A percentile compares a stretch with the other conserved stretches of the same genome.
Conservation (phyloP, 2,888 invertebrate genomes). For the Drosophila eohydei region DNA sequence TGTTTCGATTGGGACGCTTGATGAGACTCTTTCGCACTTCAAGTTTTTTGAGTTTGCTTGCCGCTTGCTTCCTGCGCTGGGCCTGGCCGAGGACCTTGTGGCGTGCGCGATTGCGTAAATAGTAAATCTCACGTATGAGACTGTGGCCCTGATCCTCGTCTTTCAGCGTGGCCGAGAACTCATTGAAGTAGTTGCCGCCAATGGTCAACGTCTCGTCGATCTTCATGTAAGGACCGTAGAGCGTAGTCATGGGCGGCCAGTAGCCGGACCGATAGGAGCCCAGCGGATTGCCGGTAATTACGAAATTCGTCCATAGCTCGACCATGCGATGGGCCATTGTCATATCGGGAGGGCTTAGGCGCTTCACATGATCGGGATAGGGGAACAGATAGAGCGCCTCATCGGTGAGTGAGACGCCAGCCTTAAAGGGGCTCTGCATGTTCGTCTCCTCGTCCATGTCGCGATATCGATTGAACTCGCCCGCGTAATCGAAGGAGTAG, state of each 20-base stretch:
- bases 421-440: constrained; percentile 84
- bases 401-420: constrained; percentile 87
- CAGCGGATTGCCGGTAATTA: constrained; percentile 82
- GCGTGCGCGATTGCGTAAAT: constrained; percentile 64
- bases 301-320: constrained; percentile 84
- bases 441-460: constrained; percentile 84
- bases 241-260: constrained; percentile 84
- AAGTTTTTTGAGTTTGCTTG: constrained; percentile 36
- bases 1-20: constrained; percentile 72
- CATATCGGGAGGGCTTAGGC: constrained; percentile 83
- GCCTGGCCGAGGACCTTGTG: constrained; percentile 27
- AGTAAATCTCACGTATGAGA: constrained; percentile 76
- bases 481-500: constrained; percentile 86
- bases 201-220: constrained; percentile 82
- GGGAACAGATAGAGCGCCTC: constrained; percentile 87
- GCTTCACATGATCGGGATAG: constrained; percentile 81
- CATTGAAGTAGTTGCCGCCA: constrained; percentile 82
- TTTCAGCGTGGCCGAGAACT: constrained; percentile 80
- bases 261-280: constrained; percentile 74
- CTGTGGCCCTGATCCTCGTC: constrained; percentile 79
- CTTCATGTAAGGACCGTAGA: constrained; percentile 84
- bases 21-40: constrained; percentile 64
- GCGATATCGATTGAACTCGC: constrained; percentile 84
- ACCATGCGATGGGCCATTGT: constrained; percentile 85
- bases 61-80: constrained; percentile 47